phyloP scores from a whole-genome alignment of 2,797 vertebrate species.

The Tarsius wallacei region DNA sequence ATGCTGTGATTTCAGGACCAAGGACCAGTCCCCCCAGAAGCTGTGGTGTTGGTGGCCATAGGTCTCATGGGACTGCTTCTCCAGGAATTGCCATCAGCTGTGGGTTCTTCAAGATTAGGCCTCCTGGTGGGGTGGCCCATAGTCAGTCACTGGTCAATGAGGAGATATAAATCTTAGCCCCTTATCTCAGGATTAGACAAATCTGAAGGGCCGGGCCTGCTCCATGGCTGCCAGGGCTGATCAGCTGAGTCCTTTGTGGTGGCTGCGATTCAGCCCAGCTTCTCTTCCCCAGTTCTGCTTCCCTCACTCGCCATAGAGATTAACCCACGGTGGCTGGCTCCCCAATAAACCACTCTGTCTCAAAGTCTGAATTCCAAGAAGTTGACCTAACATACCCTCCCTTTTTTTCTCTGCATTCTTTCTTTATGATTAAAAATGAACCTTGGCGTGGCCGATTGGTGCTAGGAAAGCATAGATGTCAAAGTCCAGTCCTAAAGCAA shows the following conservation, averaged over 20 bases:
- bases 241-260: not conserved
- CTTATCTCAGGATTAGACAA: not conserved
- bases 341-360: not conserved
- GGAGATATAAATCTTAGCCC: not conserved
- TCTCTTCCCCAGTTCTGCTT: not conserved
- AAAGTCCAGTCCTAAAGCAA: conserved; percentile 46
- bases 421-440: conserved; percentile 44
- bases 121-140: no score
- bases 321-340: not conserved
- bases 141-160: not conserved
- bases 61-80: not conserved
- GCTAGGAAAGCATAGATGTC: not conserved
- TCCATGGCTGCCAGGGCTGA: not conserved
- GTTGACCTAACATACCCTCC: not conserved
- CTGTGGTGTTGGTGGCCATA: not conserved
- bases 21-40: not conserved
- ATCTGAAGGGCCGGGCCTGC: not conserved
- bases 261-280: not conserved
- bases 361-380: conserved; percentile 56
- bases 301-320: not conserved
- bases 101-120: not conserved
- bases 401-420: not conserved
- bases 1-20: not conserved
- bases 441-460: not conserved
- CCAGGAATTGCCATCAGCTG: not conserved